Base-by-base conservation (phyloP, 2,888 invertebrate genomes). In the Ecdyonurus torrentis region DNA sequence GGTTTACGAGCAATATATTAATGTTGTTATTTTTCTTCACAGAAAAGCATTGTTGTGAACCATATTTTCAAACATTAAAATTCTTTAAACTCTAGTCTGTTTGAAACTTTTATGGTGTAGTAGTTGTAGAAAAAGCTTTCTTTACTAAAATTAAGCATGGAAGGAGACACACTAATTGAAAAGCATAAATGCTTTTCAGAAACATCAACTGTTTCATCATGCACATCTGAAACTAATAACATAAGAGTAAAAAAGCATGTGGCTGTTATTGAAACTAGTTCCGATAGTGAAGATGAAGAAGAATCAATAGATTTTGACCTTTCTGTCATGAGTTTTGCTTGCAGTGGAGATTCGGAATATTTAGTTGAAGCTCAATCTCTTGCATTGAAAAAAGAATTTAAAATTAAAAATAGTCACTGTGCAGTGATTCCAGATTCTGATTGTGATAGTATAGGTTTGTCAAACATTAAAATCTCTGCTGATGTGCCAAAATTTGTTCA, bases 381-480 rank as follows among this genome's bases (percentile, higher is more conserved):
- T n/a, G n/a, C 37, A 37, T 15, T 10, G 37, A 10, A 5, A 37
- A 15, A 15, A 10, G 37, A 37, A 5, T 37, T 15, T 15, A 37
- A 37, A 15, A 37, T 37, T 10, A 37, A 37, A 37, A 37, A 37
- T 5, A 37, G 37, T 15, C 65, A 96, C 91, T 15, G 96, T 78
- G 73, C 92, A 89, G 73, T 95, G 94, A 70, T 94, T 92, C 71
- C 90, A 88, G 61, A 89, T 87, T 68, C 90, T 86, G 70, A 94
- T 91, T 71, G 85, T 81, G 1, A 85, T 85, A 1, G 85, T 84
- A 15, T 10, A 15, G 37, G 37, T 10, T n/a, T n/a, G n/a, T n/a
- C n/a, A n/a, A n/a, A n/a, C n/a, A n/a, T n/a, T n/a, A 37, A 37
- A 10, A 15, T 37, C 37, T 10, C 37, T 5, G 7, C 37, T 15